Evolutionary conservation across 1,140 invertebrate species (phyloP).

Genomic region (Neodiprion pinetum): DNA sequence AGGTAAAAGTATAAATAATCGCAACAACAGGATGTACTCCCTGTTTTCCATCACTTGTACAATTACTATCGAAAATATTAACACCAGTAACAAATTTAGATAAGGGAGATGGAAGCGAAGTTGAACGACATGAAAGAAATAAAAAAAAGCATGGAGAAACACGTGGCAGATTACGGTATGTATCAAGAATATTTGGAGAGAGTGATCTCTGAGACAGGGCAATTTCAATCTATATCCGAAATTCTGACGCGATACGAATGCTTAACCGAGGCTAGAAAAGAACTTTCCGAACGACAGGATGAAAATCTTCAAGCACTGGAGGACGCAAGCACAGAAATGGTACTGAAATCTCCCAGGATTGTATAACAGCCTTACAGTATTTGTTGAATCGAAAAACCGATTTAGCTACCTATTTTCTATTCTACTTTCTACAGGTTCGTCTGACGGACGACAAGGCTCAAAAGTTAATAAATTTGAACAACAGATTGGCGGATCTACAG

Average conservation of each 20-base stretch:
- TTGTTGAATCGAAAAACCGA: conserved; percentile 1
- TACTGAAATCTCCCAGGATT: conserved; percentile 27
- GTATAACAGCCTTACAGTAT: not conserved
- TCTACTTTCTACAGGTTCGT: conserved; percentile 37
- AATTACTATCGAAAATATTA: not conserved
- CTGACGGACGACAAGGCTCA: conserved; percentile 49
- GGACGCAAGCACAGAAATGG: conserved; percentile 43
- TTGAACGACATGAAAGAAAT: conserved; percentile 58
- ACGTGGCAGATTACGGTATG: conserved; percentile 62
- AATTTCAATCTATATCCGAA: conserved; percentile 64
- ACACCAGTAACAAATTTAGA: not conserved
- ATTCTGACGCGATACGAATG: conserved; percentile 68
- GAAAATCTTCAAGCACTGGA: conserved; percentile 46
- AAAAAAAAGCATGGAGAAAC: conserved; percentile 61
- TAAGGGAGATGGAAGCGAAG: conserved; percentile 42
- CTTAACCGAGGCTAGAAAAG: conserved; percentile 48
- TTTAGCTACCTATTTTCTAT: not conserved
- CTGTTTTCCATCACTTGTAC: not conserved
- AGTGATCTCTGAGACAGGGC: conserved; percentile 60
- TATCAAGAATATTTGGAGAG: conserved; percentile 66
- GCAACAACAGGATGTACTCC: conserved; percentile 4
- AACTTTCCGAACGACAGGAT: conserved; percentile 45
- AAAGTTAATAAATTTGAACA: conserved; percentile 50
- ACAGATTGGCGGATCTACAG: conserved; percentile 47
- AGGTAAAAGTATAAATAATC: conserved; percentile 34